Base-by-base conservation (phyloP, 2,888 invertebrate species). In the Lycophotia porphyrea region DNA sequence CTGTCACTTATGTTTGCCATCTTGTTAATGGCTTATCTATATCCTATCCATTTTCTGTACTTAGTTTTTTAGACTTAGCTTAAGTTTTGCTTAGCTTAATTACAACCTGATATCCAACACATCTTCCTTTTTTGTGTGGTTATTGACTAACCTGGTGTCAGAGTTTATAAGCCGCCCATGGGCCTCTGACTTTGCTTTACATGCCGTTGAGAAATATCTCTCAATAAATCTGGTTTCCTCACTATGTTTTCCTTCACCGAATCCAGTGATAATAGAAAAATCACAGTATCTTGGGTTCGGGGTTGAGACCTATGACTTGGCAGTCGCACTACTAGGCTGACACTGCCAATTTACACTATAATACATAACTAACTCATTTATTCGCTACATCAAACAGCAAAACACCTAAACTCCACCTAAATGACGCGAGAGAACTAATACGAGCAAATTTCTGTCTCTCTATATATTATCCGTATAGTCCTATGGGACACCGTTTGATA, bases 401-500 rank as follows among this genome's bases (percentile, higher is more conserved):
- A 82, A 71, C 47, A 69, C 83, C 74, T 66, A 55, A 82, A 70
- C 67, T 42, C 81, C 67, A 78, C 63, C 86, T 91, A 92, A 92
- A 89, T 88, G 87, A 81, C 74, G 84, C 89, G 80, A 82, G 87
- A 76, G 81, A 90, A 89, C 91, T 94, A 93, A 95, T 93, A 92
- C 90, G 86, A 88, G 91, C 90, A 90, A 93, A 93, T 94, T 91
- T 90, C 92, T 90, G 88, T 92, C 92, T 91, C 91, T 80, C 88
- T 78, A 69, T 71, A 92, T 91, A 94, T 93, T 93, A 90, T 81
- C 84, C 82, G 86, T 89, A 85, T 87, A 87, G 84, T 88, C 91
- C 90, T 88, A 79, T 79, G 90, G 90, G 91, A 90, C 84, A 84
- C 80, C 92, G 92, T 93, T 93, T 93, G 95, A 94, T 92, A 95